phyloP scores from a whole-genome alignment of 1,140 invertebrate species.

The Bombus sylvicola region DNA sequence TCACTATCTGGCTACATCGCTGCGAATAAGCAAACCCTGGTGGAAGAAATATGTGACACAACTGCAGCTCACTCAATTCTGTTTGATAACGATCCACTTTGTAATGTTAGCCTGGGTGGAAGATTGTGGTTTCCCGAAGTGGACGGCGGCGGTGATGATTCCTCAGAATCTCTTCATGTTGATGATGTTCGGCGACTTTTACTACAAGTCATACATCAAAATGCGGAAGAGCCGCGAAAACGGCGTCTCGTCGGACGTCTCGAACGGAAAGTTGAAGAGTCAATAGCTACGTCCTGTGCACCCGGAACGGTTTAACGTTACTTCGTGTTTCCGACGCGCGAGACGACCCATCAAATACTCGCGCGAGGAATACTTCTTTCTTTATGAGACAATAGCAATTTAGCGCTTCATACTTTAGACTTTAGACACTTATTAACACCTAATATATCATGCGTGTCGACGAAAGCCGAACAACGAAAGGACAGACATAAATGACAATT shows the following conservation, averaged over 20 bases:
- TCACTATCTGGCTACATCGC: constrained; percentile 88
- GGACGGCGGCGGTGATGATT: constrained; percentile 84
- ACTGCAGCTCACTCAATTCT: constrained; percentile 90
- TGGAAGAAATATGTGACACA: constrained; percentile 91
- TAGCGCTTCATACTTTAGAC: no score
- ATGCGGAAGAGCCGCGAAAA: constrained; percentile 59
- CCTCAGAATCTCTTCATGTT: constrained; percentile 91
- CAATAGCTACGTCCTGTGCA: constrained; percentile 44
- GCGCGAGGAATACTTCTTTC: not conserved
- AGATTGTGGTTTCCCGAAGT: constrained; percentile 89
- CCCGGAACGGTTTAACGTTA: not conserved
- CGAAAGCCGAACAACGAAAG: not conserved
- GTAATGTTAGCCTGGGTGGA: constrained; percentile 85
- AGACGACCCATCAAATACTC: no score
- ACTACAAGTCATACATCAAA: constrained; percentile 89
- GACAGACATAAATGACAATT: not conserved
- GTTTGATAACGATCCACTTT: constrained; percentile 86
- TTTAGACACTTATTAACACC: not conserved
- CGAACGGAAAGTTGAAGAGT: constrained; percentile 68
- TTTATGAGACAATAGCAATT: not conserved
- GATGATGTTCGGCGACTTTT: constrained; percentile 93
- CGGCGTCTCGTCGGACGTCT: constrained; percentile 9
- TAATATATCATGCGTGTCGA: not conserved
- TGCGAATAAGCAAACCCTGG: constrained; percentile 84
- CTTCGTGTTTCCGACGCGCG: not conserved